These are phyloP conservation scores for Wiebesia pumilae DNA, from an alignment of 1,140 invertebrate species.

Conservation along the genomic window DNA sequence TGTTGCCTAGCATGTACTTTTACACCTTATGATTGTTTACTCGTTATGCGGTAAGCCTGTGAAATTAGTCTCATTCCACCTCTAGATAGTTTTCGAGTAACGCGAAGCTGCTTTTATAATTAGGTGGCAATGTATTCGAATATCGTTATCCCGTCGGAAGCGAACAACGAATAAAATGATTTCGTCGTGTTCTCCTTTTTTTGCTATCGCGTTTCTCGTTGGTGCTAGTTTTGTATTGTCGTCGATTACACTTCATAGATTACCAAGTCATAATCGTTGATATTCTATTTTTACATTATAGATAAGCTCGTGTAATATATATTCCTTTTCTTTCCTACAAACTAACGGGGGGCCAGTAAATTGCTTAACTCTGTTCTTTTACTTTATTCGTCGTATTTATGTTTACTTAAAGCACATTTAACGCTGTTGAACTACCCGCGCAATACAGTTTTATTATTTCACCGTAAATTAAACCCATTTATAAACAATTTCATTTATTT, in stretches of 20 bases:
- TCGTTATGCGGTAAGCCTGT: neutral
- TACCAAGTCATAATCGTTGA: neutral
- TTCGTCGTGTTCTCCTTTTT: neutral
- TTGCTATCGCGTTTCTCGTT: neutral
- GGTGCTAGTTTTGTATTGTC: neutral
- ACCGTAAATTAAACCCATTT: too few relatives aligned
- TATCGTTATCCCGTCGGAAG: neutral
- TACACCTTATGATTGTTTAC: neutral
- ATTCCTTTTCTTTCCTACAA: neutral
- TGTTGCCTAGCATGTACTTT: neutral
- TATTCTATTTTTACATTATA: neutral
- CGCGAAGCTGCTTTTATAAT: neutral
- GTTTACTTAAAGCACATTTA: too few relatives aligned
- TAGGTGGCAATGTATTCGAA: neutral
- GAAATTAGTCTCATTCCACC: too few relatives aligned
- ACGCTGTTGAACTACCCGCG: too few relatives aligned
- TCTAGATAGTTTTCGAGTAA: too few relatives aligned
- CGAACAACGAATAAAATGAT: neutral
- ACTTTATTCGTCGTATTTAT: too few relatives aligned
- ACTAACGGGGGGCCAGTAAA: too few relatives aligned
- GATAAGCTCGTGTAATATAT: neutral
- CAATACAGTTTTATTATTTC: too few relatives aligned
- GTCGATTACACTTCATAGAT: neutral
- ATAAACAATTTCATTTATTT: too few relatives aligned
- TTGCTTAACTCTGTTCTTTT: too few relatives aligned